phyloP scores from a whole-genome alignment of 1,140 invertebrate species.

The Phenacoccus solenopsis region DNA sequence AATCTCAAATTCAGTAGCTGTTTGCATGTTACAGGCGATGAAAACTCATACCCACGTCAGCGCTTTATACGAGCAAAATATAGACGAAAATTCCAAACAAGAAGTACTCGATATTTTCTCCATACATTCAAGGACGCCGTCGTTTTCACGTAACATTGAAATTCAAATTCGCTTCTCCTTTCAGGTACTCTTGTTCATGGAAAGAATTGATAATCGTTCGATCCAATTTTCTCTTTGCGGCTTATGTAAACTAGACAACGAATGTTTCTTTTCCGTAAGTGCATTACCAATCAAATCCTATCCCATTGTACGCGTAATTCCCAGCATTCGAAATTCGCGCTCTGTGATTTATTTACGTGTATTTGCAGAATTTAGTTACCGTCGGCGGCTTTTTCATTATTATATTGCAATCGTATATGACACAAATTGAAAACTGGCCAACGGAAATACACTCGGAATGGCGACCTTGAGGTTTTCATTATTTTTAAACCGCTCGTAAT shows the following conservation, averaged over 20 bases:
- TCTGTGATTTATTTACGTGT: no score
- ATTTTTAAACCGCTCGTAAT: no score
- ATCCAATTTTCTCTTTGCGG: constrained; percentile 20
- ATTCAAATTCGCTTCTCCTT: constrained; percentile 10
- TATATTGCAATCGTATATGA: constrained; percentile 22
- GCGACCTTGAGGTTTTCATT: no score
- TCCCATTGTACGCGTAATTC: no score
- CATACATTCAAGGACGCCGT: no score
- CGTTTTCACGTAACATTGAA: no score
- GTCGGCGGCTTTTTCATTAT: constrained; percentile 20
- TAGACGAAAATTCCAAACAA: constrained; percentile 7
- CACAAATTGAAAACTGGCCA: constrained; percentile 20
- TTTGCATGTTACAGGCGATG: background rate
- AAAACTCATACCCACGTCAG: constrained; percentile 4
- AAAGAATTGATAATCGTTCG: constrained; percentile 19
- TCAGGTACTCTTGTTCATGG: constrained; percentile 19
- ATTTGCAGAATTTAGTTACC: constrained; percentile 19
- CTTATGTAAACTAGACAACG: constrained; percentile 18
- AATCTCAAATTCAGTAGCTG: no score
- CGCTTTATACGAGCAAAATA: background rate
- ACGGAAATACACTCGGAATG: background rate
- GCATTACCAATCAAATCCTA: no score
- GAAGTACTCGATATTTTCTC: background rate
- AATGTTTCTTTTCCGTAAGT: constrained; percentile 22
- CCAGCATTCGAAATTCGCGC: no score